Percentiles rank a stretch among this genome's conserved stretches.
phyloP scores from a whole-genome alignment of 2,113 vertebrate genomes.

The Rousettus leschenaultii region DNA sequence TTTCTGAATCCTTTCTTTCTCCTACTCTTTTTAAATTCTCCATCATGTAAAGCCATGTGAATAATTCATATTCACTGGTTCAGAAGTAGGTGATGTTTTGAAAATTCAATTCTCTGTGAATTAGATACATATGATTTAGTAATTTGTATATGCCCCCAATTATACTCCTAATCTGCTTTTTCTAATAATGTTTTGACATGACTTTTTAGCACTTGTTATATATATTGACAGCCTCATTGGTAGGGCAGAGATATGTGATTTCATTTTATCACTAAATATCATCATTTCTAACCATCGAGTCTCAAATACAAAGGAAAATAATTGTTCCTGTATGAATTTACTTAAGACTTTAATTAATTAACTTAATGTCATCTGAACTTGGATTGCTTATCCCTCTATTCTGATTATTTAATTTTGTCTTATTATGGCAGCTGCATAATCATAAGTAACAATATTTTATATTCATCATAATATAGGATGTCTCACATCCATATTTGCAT shows the following conservation, averaged over 20 bases:
- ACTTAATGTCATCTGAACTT: slow-evolving; percentile 24
- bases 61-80: slow-evolving; percentile 43
- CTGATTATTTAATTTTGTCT: not conserved
- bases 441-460: not conserved
- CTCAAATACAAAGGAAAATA: slow-evolving; percentile 52
- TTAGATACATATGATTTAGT: slow-evolving; percentile 40
- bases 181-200: slow-evolving; percentile 51
- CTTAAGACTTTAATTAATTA: slow-evolving; percentile 48
- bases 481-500: not conserved
- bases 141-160: slow-evolving; percentile 44
- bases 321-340: slow-evolving; percentile 47
- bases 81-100: slow-evolving; percentile 46
- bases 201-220: slow-evolving; percentile 38
- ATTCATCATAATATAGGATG: not conserved
- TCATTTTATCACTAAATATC: slow-evolving; percentile 34
- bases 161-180: slow-evolving; percentile 36
- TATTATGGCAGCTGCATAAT: not conserved
- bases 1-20: not conserved
- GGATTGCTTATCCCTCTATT: not conserved
- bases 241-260: not conserved
- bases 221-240: slow-evolving; percentile 40
- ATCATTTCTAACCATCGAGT: slow-evolving; percentile 38
- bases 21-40: not conserved
- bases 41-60: slow-evolving; percentile 7
- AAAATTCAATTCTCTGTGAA: slow-evolving; percentile 37